Evolutionary conservation across 1,140 invertebrate genomes (phyloP).

Genomic region (Elymnias hypermnestra): DNA sequence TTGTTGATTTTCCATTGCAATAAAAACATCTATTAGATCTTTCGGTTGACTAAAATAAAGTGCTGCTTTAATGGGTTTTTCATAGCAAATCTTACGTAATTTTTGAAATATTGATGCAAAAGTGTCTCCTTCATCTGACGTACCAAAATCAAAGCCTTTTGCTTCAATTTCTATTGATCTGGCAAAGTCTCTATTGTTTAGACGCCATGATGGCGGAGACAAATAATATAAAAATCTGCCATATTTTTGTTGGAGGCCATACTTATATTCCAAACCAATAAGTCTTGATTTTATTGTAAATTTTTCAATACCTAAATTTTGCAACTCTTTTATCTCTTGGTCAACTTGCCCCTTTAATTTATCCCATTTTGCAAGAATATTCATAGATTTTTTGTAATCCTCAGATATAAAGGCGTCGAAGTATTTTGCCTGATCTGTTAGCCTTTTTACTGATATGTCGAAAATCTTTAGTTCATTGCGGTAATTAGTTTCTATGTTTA

Average conservation of each 20-base stretch:
- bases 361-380: constrained; percentile 67
- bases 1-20: constrained; percentile 76
- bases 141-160: constrained; percentile 56
- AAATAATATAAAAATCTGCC: constrained; percentile 80
- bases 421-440: constrained; percentile 64
- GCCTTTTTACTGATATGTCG: constrained; percentile 61
- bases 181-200: constrained; percentile 62
- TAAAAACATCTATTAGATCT: constrained; percentile 77
- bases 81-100: constrained; percentile 67
- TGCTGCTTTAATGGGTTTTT: constrained; percentile 54
- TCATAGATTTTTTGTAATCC: constrained; percentile 78
- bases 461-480: constrained; percentile 71
- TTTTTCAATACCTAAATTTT: constrained; percentile 58
- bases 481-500: constrained; percentile 76
- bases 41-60: constrained; percentile 77
- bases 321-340: constrained; percentile 53
- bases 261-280: constrained; percentile 78
- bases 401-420: constrained; percentile 78
- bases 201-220: constrained; percentile 77
- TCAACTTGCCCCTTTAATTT: constrained; percentile 58
- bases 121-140: constrained; percentile 49
- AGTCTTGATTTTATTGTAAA: constrained; percentile 74
- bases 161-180: constrained; percentile 59
- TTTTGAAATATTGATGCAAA: constrained; percentile 70
- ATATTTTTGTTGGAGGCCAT: constrained; percentile 78